Conservation (phyloP, 2,113 vertebrate species). For the Marmota monax region DNA sequence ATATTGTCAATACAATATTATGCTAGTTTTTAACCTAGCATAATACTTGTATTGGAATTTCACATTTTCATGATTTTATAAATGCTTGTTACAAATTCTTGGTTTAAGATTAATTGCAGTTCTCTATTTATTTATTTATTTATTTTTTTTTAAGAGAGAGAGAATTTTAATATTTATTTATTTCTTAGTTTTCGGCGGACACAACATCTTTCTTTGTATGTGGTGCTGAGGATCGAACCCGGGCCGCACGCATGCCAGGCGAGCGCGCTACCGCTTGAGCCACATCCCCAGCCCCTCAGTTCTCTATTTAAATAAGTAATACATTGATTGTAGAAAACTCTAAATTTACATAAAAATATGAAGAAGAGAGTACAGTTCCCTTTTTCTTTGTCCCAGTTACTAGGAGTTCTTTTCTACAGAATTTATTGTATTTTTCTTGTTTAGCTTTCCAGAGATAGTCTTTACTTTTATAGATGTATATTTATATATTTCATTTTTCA, state of each 20-base stretch:
- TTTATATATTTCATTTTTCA: slow-evolving; percentile 36
- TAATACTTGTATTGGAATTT: slow-evolving; percentile 23
- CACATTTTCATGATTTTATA: neutral
- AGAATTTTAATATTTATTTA: too few species aligned
- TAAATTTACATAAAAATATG: neutral
- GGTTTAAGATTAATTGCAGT: neutral
- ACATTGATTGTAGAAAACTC: neutral
- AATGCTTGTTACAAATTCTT: slow-evolving; percentile 23
- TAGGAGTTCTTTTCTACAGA: neutral
- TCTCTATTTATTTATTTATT: too few species aligned
- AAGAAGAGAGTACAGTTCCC: neutral
- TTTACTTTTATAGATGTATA: neutral
- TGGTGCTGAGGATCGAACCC: too few species aligned
- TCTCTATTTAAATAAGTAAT: slow-evolving; percentile 1
- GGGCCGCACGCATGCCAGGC: too few species aligned
- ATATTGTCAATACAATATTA: neutral
- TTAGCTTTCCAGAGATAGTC: slow-evolving; percentile 1
- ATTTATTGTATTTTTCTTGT: neutral
- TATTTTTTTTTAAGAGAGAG: too few species aligned
- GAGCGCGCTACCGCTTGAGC: too few species aligned
- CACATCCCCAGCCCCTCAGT: too few species aligned
- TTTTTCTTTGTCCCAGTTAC: neutral
- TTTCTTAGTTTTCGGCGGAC: too few species aligned
- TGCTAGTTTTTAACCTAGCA: neutral
- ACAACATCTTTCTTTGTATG: too few species aligned